Evolutionary conservation across 1,140 invertebrate genomes (phyloP), one percentile per base, ranked within the genome.

Genomic region (Drosophila rufa): DNA sequence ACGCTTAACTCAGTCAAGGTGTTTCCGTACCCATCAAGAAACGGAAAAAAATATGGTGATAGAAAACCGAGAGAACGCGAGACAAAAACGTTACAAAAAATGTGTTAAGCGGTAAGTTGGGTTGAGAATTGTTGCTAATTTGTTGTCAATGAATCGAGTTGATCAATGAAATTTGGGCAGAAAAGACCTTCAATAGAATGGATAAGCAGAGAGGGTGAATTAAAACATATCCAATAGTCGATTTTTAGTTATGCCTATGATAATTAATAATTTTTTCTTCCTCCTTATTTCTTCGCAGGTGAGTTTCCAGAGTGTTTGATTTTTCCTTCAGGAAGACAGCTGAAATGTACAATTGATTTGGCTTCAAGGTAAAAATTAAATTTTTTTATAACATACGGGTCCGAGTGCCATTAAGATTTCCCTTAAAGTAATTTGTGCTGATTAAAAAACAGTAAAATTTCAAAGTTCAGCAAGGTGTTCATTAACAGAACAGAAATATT

Each of bases 371-470:
- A 22, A 38, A 38, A 22, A 42, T 15, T 14, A 43, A 36, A 27
- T 9, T 43, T 19, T 8, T 14, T 6, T 30, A 12, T n/a, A 22
- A 45, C 2, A 33, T 15, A 27, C 42, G 8, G 7, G 42, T 17
- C 8, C 3, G 15, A 47, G 27, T 19, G 17, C 12, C 1, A 59
- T 71, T 42, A 64, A 55, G 38, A 70, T 33, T 66, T 47, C 38
- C 62, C 25, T 70, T 75, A 69, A 83, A 76, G 58, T 59, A 69
- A 75, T 68, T 71, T 79, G 57, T 33, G 48, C 40, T 65, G 69
- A 81, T 85, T 77, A 84, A 73, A 77, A 79, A 36, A 59, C 65
- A 79, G 68, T 81, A 50, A 79, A 85, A 78, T 70, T 61, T 80
- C 47, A 74, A 84, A 68, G 74, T 55, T 60, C 38, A 66, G 43